phyloP scores from a whole-genome alignment of 2,888 invertebrate species.

The Germaria angustata region DNA sequence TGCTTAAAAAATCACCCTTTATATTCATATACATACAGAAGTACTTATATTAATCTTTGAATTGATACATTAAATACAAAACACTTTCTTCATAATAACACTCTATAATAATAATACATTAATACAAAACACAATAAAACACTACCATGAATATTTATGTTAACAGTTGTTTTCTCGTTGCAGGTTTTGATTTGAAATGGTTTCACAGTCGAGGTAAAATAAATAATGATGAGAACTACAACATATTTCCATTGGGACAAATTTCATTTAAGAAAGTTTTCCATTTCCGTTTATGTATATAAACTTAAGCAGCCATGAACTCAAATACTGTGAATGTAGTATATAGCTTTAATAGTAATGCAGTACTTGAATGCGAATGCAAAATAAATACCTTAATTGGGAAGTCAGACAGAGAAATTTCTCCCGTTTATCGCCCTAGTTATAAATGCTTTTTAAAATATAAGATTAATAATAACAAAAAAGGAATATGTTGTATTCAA shows the following conservation, averaged over 20 bases:
- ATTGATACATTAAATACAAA: too few species aligned
- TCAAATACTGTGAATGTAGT: slow-evolving; percentile 46
- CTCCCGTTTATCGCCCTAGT: background rate
- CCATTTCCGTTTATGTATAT: slow-evolving; percentile 32
- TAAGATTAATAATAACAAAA: slow-evolving; percentile 10
- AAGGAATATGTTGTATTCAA: background rate
- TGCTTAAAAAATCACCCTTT: too few species aligned
- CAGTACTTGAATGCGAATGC: slow-evolving; percentile 47
- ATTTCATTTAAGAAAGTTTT: background rate
- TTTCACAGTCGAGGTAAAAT: slow-evolving; percentile 25
- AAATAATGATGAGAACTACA: slow-evolving; percentile 21
- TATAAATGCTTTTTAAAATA: slow-evolving; percentile 41
- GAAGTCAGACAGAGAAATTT: slow-evolving; percentile 28
- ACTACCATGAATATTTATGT: background rate
- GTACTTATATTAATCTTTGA: too few species aligned
- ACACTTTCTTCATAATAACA: too few species aligned
- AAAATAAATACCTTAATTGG: slow-evolving; percentile 30
- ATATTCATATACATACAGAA: too few species aligned
- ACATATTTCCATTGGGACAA: background rate
- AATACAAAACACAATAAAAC: too few species aligned
- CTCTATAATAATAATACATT: too few species aligned
- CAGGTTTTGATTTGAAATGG: slow-evolving; percentile 43
- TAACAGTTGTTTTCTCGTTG: background rate
- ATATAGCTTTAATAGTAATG: slow-evolving; percentile 41
- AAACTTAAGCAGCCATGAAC: slow-evolving; percentile 47